These are phyloP conservation scores for Akabosia matsudoensis DNA, from an alignment of 1,140 invertebrate genomes.

Conservation along the genomic window DNA sequence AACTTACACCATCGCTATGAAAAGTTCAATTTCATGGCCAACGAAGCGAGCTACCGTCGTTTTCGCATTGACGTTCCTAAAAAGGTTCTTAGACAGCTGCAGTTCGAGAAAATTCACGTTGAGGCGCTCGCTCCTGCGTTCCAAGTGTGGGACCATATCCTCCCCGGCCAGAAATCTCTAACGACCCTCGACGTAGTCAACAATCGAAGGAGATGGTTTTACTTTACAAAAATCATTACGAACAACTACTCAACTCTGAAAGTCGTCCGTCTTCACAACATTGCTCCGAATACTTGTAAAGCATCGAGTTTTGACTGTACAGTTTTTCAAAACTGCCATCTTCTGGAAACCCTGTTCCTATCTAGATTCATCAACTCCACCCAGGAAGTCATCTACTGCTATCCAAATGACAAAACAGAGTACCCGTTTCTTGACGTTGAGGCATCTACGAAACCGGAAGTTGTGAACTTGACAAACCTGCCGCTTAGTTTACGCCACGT, in stretches of 20 bases:
- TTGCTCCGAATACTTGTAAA: not conserved
- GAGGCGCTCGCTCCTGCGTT: not conserved
- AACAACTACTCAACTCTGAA: not conserved
- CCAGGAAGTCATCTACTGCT: not conserved
- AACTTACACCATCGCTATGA: not conserved
- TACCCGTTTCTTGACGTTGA: not conserved
- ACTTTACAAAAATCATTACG: constrained; percentile 14
- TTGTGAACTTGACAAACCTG: not conserved
- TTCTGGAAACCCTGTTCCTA: not conserved
- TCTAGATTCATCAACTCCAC: constrained; percentile 13
- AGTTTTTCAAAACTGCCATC: not conserved
- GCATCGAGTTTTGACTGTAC: not conserved
- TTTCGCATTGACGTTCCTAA: not conserved
- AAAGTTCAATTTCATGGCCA: not conserved
- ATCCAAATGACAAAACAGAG: not conserved
- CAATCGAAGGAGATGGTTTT: not conserved
- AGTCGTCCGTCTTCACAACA: not conserved
- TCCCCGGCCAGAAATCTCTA: not conserved
- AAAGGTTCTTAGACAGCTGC: not conserved
- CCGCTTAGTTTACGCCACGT: not conserved
- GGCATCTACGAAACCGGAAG: not conserved
- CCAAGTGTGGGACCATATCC: not conserved
- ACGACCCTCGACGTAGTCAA: not conserved
- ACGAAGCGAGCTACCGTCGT: not conserved
- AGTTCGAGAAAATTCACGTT: not conserved